phyloP scores from a whole-genome alignment of 2,113 vertebrate genomes.

The Pipra filicauda region DNA sequence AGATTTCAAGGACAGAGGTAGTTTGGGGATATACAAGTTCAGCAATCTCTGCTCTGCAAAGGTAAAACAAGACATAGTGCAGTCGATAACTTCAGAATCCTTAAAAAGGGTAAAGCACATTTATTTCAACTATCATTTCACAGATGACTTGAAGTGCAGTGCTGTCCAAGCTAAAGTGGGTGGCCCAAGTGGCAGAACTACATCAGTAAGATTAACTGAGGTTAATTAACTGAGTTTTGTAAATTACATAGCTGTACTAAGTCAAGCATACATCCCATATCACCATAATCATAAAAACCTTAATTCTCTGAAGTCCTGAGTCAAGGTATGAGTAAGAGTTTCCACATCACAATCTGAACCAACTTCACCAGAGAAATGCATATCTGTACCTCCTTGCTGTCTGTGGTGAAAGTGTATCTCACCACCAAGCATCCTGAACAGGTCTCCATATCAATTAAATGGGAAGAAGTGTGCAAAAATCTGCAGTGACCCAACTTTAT shows the following conservation, averaged over 20 bases:
- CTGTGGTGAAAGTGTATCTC: not conserved
- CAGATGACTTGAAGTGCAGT: not conserved
- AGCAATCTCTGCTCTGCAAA: not conserved
- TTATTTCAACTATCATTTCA: not conserved
- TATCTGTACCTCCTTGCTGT: not conserved
- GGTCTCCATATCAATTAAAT: not conserved
- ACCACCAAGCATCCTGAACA: not conserved
- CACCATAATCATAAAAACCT: not conserved
- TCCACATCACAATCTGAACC: not conserved
- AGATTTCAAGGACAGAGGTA: not conserved
- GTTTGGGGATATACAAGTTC: not conserved
- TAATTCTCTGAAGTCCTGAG: not conserved
- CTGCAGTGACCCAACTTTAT: not conserved
- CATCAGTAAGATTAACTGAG: not conserved
- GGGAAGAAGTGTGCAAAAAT: not conserved
- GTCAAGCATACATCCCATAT: not conserved
- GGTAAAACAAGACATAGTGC: not conserved
- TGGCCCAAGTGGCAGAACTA: not conserved
- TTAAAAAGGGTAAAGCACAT: not conserved
- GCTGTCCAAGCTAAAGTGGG: not conserved
- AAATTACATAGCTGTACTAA: not conserved
- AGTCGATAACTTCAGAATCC: not conserved
- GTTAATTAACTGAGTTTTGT: not conserved
- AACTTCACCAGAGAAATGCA: not conserved
- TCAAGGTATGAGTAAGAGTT: accelerated